These are phyloP conservation scores for Pinctada fucata DNA, from an alignment of 2,888 invertebrate species.

Conservation along the genomic window DNA sequence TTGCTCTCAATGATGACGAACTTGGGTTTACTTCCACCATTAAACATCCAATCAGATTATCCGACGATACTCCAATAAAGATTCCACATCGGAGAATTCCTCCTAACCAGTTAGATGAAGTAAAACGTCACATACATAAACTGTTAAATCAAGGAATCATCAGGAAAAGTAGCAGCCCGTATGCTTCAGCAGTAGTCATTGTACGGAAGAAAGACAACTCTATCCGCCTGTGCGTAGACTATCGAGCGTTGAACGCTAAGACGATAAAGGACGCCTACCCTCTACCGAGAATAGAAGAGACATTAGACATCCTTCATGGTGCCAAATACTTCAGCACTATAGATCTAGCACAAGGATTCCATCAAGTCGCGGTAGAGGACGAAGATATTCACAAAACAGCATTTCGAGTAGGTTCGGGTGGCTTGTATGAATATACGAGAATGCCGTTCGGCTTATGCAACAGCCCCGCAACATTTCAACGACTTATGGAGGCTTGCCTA, in stretches of 20 bases:
- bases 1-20: too few relatives aligned
- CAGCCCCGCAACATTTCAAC: too few relatives aligned
- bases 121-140: neutral
- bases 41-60: too few relatives aligned
- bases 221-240: conserved; percentile 47
- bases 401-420: conserved; percentile 24
- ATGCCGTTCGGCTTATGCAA: too few relatives aligned
- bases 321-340: conserved; percentile 28
- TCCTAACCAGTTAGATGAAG: neutral
- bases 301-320: conserved; percentile 32
- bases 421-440: too few relatives aligned
- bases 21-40: too few relatives aligned
- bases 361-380: conserved; percentile 26
- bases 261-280: conserved; percentile 43
- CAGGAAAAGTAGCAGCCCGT: conserved; percentile 24
- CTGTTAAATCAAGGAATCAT: neutral
- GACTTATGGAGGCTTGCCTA: too few relatives aligned
- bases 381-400: conserved; percentile 22
- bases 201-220: neutral
- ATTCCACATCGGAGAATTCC: neutral
- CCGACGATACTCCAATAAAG: too few relatives aligned
- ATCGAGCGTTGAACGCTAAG: conserved; percentile 40
- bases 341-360: conserved; percentile 25
- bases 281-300: conserved; percentile 45
- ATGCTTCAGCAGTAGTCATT: conserved; percentile 36